Conservation (phyloP, 2,797 vertebrate genomes). For the Knipowitschia caucasica region DNA sequence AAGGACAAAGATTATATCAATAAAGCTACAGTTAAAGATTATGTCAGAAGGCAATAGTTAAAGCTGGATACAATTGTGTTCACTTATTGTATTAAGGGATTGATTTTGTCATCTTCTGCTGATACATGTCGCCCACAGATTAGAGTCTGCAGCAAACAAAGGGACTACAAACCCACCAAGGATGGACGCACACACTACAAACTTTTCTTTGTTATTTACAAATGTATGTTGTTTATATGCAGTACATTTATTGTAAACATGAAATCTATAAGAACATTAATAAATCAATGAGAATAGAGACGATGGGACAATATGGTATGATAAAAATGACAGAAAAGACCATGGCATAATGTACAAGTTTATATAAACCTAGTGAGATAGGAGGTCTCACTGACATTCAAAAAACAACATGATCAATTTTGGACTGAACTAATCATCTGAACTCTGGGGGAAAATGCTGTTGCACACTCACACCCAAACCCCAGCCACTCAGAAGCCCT, state of each 20-base stretch:
- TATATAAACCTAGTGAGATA: no score
- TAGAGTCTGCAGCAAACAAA: conserved; percentile 28
- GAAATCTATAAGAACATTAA: no score
- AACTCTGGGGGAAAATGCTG: conserved; percentile 47
- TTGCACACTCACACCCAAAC: conserved; percentile 40
- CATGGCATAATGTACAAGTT: no score
- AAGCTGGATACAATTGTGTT: conserved; percentile 24
- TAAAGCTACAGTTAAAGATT: conserved; percentile 29
- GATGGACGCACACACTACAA: conserved; percentile 11
- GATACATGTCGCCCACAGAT: conserved; percentile 40
- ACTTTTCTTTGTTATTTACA: no score
- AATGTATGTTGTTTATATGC: no score
- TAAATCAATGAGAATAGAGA: no score
- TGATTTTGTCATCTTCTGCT: conserved; percentile 53
- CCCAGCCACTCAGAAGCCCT: conserved; percentile 47
- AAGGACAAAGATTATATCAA: no score
- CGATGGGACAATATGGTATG: no score
- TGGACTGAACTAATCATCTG: conserved; percentile 15
- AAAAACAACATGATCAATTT: no score
- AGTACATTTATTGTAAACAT: no score
- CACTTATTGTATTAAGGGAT: conserved; percentile 38
- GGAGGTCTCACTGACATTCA: no score
- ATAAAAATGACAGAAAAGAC: no score
- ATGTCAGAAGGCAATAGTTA: conserved; percentile 35
- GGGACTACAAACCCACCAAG: conserved; percentile 20